These are phyloP conservation scores for Maconellicoccus hirsutus DNA, from an alignment of 1,140 invertebrate species.

Conservation along the genomic window DNA sequence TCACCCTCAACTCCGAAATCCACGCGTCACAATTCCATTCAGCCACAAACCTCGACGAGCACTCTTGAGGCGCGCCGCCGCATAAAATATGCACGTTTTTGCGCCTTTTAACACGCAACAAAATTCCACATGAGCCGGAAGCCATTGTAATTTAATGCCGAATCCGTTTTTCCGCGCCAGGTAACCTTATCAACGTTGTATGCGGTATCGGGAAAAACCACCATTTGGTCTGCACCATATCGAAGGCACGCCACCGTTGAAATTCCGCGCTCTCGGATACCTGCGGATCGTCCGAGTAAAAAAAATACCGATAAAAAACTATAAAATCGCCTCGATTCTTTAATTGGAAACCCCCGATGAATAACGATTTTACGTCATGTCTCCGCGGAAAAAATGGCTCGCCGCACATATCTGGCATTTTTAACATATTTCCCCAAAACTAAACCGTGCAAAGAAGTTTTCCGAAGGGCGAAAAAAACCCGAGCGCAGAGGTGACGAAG, in stretches of 20 bases:
- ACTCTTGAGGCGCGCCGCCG: too few species aligned
- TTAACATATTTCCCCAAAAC: background rate
- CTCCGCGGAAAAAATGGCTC: background rate
- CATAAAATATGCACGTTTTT: too few species aligned
- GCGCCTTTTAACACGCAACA: too few species aligned
- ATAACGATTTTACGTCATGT: background rate
- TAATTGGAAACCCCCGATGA: background rate
- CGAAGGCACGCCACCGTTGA: too few species aligned
- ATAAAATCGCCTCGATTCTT: background rate
- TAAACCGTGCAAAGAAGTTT: background rate
- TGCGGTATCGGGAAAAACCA: too few species aligned
- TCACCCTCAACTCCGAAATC: too few species aligned
- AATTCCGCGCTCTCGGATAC: too few species aligned
- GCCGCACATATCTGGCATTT: background rate
- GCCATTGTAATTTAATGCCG: background rate
- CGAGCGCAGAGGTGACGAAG: background rate
- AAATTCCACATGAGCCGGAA: background rate
- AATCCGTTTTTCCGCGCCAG: background rate
- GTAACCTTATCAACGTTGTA: too few species aligned
- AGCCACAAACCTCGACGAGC: too few species aligned
- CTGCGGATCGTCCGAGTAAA: too few species aligned
- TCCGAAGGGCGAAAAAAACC: background rate
- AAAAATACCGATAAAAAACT: background rate
- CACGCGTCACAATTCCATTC: too few species aligned
- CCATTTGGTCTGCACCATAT: too few species aligned